Evolutionary conservation across 2,888 invertebrate species (phyloP), one percentile per base, ranked within the genome.

Genomic region (Piscicola geometra): DNA sequence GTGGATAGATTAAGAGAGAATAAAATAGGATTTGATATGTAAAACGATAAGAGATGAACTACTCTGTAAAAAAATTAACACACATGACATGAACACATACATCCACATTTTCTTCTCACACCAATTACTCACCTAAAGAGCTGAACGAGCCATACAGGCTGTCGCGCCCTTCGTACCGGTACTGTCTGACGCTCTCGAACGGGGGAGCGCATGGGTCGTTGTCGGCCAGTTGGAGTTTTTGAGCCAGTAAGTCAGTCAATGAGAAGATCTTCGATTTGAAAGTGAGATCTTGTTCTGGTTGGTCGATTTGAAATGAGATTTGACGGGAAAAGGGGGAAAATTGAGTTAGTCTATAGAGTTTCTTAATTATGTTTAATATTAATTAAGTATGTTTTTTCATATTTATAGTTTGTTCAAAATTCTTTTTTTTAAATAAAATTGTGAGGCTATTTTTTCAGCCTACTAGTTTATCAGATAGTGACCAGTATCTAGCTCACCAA

Each of bases 131-230:
- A 52, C 71, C 75, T 18, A 75, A 56, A 15, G 75, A 97, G 84
- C 95, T 96, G 75, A 98, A 89, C 0, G 96, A 95, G 75, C 96
- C 97, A 56, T 95, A 96, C 77, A 94, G 95, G 85, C 94, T 95
- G 2, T 82, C 84, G 0, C 82, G 82, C 66, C 98, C 98, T 86
- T 99, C 99, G 83, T 98, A 98, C 76, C 96, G 97, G 86, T 98
- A 99, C 88, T 99, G 98, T 85, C 98, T 90, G 81, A 99, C 90
- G 86, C 98, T 98, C 86, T 99, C 69, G n/a, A 47, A 60, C 1
- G 75, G 70, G 21, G 60, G 36, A 15, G 75, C 33, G n/a, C 28
- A 12, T 21, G 70, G 60, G 52, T 56, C 70, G 60, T 75, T 75
- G 60, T 70, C 69, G 32, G 35, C 68, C 50, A 30, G 28, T 15